Evolutionary conservation across 2,113 vertebrate genomes (phyloP).

Genomic region (Steatornis caripensis): DNA sequence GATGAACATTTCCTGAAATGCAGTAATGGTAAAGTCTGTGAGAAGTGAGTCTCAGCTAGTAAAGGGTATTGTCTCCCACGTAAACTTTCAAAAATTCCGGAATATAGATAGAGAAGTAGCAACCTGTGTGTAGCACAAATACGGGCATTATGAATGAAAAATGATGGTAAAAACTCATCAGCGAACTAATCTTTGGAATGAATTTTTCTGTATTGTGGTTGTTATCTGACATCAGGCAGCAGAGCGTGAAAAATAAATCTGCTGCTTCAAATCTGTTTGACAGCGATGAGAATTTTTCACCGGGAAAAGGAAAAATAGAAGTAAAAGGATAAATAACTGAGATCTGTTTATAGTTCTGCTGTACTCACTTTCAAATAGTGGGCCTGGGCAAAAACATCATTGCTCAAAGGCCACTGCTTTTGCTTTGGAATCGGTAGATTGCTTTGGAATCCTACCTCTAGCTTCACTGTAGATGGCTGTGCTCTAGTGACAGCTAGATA

Average conservation of each 20-base stretch:
- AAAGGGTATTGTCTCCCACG: neutral
- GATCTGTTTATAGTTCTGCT: neutral
- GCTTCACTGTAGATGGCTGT: neutral
- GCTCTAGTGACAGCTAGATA: neutral
- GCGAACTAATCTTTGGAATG: slow-evolving; percentile 26
- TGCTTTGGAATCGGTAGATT: neutral
- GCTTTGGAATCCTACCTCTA: neutral
- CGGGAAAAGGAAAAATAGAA: neutral
- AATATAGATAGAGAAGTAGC: neutral
- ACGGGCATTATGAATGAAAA: neutral
- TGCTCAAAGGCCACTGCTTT: neutral
- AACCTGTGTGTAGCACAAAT: neutral
- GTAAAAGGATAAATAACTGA: neutral
- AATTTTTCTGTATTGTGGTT: slow-evolving; percentile 1
- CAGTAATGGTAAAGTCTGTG: neutral
- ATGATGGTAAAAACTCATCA: slow-evolving; percentile 1
- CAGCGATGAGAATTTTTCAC: slow-evolving; percentile 1
- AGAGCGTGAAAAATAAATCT: slow-evolving; percentile 17
- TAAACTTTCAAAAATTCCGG: neutral
- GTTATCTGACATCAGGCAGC: slow-evolving; percentile 39
- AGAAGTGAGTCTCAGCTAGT: neutral
- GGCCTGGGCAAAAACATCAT: neutral
- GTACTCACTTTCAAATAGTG: neutral
- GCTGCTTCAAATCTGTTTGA: slow-evolving; percentile 5
- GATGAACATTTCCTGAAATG: neutral